Evolutionary conservation across 2,113 vertebrate species (phyloP), one percentile per base, ranked within the genome.

Genomic region (Amazona guildingii): DNA sequence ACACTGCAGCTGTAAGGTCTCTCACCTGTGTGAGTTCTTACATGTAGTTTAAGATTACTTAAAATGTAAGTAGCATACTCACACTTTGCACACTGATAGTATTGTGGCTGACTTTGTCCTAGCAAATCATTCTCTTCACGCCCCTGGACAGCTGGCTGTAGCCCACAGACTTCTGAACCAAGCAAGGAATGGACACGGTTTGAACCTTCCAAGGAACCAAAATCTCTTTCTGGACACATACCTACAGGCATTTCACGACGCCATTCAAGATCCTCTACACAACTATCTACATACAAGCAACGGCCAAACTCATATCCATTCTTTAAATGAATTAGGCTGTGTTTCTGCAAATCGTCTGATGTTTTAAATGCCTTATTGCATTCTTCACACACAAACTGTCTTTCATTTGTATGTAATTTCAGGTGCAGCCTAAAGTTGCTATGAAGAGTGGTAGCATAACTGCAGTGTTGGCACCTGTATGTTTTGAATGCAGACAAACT

Each of bases 1-100:
- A 93, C 0, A 0, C 28, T 64, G 63, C 96, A 97, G 88, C 57
- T 93, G 83, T 94, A 93, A 29, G 96, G 96, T 54, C 28, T 97
- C 88, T 96, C 96, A 24, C 94, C 96, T 4, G 96, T 97, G 63
- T 97, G 96, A 64, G 70, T 97, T 57, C 95, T 95, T 27, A 96
- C 1, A 2, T 97, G 96, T 2, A 97, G 35, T 3, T 76, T 24
- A 33, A 97, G 92, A 77, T 92, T 97, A 57, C 86, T 76, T 62
- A 96, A 86, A 75, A 17, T 1, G 1, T 10, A 76, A 17, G 96
- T 97, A 52, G 80, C 2, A 0, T 97, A 97, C 17, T 14, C 52
- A 0, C 96, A 97, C 52, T 97, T 92, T 11, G 11, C 31, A 54
- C 96, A 96, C 52, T 93, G 73, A 64, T 97, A 96, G 5, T 79